These are phyloP conservation scores for Apotomis turbidana DNA, from an alignment of 2,888 invertebrate genomes.

Conservation along the genomic window DNA sequence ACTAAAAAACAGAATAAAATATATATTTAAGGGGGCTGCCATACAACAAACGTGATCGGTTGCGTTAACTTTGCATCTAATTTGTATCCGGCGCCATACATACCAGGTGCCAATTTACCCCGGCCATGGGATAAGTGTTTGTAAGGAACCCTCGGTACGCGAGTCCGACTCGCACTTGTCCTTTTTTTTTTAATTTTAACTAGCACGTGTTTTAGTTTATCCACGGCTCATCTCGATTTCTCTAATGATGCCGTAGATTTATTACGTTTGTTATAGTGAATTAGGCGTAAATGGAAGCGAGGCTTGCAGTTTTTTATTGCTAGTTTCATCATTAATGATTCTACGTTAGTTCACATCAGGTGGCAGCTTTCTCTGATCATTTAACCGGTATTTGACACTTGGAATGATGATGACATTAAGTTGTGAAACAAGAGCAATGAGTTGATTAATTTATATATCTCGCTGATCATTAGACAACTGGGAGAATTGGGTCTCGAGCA, in stretches of 20 bases:
- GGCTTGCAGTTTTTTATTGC: constrained; percentile 42
- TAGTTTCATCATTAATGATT: constrained; percentile 44
- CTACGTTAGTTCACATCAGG: constrained; percentile 53
- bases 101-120: too few species aligned
- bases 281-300: constrained; percentile 44
- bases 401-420: constrained; percentile 61
- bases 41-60: too few species aligned
- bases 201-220: constrained; percentile 53
- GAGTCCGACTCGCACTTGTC: too few species aligned
- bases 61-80: too few species aligned
- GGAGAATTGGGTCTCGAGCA: constrained; percentile 20
- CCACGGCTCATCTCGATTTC: constrained; percentile 61
- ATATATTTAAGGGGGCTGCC: too few species aligned
- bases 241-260: constrained; percentile 65
- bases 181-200: not conserved
- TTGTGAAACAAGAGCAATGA: constrained; percentile 53
- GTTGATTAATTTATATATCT: constrained; percentile 47
- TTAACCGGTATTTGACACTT: constrained; percentile 56
- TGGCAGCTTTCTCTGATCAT: constrained; percentile 57
- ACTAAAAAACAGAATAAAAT: too few species aligned
- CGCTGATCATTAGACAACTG: constrained; percentile 41
- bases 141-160: too few species aligned
- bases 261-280: constrained; percentile 54
- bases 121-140: too few species aligned
- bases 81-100: too few species aligned